Percentiles rank a stretch among this genome's conserved stretches.
Conservation (phyloP, 2,113 vertebrate species). For the Dasyornis broadbenti region DNA sequence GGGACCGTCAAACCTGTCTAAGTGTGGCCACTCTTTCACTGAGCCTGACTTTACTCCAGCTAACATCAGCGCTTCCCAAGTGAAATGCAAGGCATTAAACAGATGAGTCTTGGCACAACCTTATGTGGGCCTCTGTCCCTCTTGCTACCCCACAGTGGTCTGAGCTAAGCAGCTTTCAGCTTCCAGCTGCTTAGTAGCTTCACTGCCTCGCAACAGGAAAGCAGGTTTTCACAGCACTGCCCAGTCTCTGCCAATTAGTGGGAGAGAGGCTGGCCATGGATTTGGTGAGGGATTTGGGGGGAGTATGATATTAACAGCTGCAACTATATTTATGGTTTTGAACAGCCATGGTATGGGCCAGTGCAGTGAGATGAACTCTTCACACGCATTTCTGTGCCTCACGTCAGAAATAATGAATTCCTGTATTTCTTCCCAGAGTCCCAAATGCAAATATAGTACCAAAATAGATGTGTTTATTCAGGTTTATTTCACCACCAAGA, state of each 20-base stretch:
- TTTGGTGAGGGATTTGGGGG: neutral
- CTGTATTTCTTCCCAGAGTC: neutral
- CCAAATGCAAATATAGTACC: slow-evolving; percentile 17
- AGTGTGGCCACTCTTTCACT: neutral
- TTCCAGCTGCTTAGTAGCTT: slow-evolving; percentile 27
- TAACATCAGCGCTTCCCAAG: neutral
- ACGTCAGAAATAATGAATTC: neutral
- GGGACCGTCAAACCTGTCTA: neutral
- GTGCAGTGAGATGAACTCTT: neutral
- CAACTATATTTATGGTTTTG: neutral
- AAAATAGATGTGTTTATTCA: slow-evolving; percentile 4
- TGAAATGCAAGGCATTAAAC: neutral
- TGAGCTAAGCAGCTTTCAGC: slow-evolving; percentile 9
- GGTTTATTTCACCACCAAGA: neutral
- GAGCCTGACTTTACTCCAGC: neutral
- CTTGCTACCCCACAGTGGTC: neutral
- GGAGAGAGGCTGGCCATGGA: neutral
- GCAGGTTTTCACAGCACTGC: neutral
- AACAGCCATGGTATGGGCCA: neutral
- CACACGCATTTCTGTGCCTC: neutral
- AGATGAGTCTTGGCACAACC: neutral
- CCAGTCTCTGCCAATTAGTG: neutral
- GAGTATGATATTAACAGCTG: neutral
- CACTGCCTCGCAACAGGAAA: neutral
- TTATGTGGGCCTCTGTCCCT: neutral